A percentile compares a stretch with the other conserved stretches of the same genome.
These are phyloP conservation scores for Masticophis lateralis DNA, from an alignment of 2,797 vertebrate species.

Conservation along the genomic window DNA sequence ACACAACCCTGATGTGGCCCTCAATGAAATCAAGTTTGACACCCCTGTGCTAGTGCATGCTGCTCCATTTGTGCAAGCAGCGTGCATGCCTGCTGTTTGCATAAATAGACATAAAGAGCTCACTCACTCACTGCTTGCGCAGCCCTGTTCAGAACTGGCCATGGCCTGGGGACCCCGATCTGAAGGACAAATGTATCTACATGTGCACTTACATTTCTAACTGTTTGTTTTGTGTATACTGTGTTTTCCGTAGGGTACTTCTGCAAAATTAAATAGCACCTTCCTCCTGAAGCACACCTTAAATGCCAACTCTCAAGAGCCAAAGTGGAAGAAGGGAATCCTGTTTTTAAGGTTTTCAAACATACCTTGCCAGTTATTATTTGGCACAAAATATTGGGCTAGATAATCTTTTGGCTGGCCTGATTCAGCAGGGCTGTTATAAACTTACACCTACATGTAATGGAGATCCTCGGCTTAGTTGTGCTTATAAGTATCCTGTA, in stretches of 20 bases:
- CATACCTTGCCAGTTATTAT: not conserved
- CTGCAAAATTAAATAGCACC: not conserved
- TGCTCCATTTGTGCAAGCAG: not conserved
- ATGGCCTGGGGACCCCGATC: not conserved
- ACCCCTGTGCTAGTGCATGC: not conserved
- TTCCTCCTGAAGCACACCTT: not conserved
- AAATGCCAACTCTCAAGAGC: not conserved
- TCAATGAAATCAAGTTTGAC: too few relatives aligned
- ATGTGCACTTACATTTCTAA: not conserved
- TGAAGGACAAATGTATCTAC: not conserved
- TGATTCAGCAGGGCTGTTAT: not conserved
- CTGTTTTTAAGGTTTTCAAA: not conserved
- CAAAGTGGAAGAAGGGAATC: not conserved
- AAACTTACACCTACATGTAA: not conserved
- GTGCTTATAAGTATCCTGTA: not conserved
- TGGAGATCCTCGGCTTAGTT: not conserved
- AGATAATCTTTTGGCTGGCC: not conserved
- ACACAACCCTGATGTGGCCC: too few relatives aligned
- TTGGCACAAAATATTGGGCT: not conserved
- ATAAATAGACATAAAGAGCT: not conserved
- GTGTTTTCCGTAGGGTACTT: not conserved
- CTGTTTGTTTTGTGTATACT: not conserved
- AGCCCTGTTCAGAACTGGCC: not conserved
- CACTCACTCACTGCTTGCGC: not conserved
- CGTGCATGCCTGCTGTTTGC: accelerated